Conservation (phyloP, 2,888 invertebrate genomes). For the Gibbula magus region DNA sequence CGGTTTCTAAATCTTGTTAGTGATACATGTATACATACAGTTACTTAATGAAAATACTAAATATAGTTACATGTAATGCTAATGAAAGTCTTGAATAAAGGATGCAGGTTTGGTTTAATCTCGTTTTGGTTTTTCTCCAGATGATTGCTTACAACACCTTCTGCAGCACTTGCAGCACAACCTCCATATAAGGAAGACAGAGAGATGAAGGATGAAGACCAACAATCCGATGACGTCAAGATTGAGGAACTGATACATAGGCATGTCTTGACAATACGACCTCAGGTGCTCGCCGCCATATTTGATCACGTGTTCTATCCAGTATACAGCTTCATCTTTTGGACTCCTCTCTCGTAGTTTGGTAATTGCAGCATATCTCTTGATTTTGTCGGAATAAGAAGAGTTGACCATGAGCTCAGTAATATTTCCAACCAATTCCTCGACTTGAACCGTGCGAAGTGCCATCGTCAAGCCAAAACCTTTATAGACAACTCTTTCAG, state of each 20-base stretch:
- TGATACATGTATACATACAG: too few species aligned
- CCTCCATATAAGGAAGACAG: background rate
- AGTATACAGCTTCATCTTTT: conserved; percentile 49
- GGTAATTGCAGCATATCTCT: conserved; percentile 42
- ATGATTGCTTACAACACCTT: background rate
- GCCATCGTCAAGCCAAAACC: conserved; percentile 48
- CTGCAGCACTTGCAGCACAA: background rate
- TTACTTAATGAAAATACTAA: too few species aligned
- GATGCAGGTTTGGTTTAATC: too few species aligned
- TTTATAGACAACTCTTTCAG: conserved; percentile 37
- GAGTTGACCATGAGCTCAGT: conserved; percentile 37
- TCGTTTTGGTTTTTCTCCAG: too few species aligned
- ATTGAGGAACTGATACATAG: conserved; percentile 52
- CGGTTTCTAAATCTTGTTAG: too few species aligned
- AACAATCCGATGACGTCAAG: conserved; percentile 49
- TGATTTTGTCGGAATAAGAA: conserved; percentile 38
- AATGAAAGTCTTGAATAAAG: too few species aligned
- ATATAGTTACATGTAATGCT: too few species aligned
- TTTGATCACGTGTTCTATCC: conserved; percentile 61
- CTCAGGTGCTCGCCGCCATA: conserved; percentile 55
- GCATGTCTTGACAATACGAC: conserved; percentile 47
- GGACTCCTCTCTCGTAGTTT: conserved; percentile 37
- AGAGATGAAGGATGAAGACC: background rate
- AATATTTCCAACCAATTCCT: conserved; percentile 39
- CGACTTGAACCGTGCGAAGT: conserved; percentile 31